Conservation (phyloP, 1,140 invertebrate genomes). For the Papilio helenus region DNA sequence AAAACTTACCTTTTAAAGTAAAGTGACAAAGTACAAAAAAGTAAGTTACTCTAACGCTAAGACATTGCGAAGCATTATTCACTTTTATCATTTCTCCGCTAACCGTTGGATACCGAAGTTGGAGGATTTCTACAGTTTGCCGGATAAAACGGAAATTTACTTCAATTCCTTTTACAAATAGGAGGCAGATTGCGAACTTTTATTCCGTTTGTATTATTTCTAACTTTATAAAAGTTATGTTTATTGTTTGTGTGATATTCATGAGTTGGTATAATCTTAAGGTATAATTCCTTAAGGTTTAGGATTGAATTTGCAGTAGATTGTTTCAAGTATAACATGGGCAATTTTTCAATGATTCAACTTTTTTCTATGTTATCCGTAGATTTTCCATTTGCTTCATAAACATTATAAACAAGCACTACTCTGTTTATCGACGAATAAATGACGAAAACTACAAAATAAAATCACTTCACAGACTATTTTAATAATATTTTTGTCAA, state of each 20-base stretch:
- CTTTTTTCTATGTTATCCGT: too few species aligned
- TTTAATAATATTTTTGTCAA: neutral
- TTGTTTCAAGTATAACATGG: too few species aligned
- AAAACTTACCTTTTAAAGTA: conserved; percentile 32
- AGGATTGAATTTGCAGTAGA: too few species aligned
- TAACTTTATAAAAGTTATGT: neutral
- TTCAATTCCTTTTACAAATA: conserved; percentile 40
- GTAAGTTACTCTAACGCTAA: conserved; percentile 34
- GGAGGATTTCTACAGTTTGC: conserved; percentile 38
- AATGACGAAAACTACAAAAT: too few species aligned
- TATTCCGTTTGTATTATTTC: conserved; percentile 30
- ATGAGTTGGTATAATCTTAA: neutral
- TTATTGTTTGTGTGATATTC: neutral
- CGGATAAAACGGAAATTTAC: conserved; percentile 39
- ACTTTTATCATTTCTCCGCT: conserved; percentile 40
- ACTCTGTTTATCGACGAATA: too few species aligned
- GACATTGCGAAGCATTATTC: conserved; percentile 40
- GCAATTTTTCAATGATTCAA: too few species aligned
- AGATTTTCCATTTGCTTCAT: too few species aligned
- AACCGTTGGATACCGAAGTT: conserved; percentile 40
- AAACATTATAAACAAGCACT: too few species aligned
- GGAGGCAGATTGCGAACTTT: conserved; percentile 23
- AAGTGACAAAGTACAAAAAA: conserved; percentile 37
- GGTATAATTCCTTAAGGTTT: neutral
- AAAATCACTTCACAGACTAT: neutral